Evolutionary conservation across 2,888 invertebrate genomes (phyloP).

Genomic region (Vannuccia rotundouncinata): DNA sequence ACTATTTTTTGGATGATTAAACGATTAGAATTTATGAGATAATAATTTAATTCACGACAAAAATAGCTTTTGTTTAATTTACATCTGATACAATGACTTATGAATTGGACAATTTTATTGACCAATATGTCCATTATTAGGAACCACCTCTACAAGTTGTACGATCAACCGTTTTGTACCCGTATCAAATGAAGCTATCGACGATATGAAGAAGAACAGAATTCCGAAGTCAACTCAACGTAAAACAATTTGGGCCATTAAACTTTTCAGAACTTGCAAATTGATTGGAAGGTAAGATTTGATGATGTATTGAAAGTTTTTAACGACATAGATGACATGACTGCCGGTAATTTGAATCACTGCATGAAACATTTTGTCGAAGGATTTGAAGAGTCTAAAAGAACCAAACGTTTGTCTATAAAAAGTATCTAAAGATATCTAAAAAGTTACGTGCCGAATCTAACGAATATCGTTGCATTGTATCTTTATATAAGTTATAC

Average conservation of each 20-base stretch:
- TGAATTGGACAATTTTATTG: background rate
- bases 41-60: conserved; percentile 20
- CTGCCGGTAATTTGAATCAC: background rate
- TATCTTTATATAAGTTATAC: background rate
- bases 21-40: conserved; percentile 10
- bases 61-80: conserved; percentile 19
- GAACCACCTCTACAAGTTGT: conserved; percentile 11
- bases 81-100: background rate
- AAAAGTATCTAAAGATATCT: background rate
- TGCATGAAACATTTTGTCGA: conserved; percentile 1
- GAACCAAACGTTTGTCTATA: background rate
- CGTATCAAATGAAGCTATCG: conserved; percentile 17
- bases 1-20: conserved; percentile 11
- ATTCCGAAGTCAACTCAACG: background rate
- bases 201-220: conserved; percentile 17
- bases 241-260: conserved; percentile 22
- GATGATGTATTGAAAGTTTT: conserved; percentile 9
- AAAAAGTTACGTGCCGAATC: background rate
- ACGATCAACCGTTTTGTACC: conserved; percentile 25
- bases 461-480: background rate
- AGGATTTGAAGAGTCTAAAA: background rate
- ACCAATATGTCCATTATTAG: background rate
- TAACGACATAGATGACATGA: conserved; percentile 9
- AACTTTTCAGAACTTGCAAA: background rate
- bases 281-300: background rate